Conservation (phyloP, 2,888 invertebrate species). For the Aporophyla lueneburgensis region DNA sequence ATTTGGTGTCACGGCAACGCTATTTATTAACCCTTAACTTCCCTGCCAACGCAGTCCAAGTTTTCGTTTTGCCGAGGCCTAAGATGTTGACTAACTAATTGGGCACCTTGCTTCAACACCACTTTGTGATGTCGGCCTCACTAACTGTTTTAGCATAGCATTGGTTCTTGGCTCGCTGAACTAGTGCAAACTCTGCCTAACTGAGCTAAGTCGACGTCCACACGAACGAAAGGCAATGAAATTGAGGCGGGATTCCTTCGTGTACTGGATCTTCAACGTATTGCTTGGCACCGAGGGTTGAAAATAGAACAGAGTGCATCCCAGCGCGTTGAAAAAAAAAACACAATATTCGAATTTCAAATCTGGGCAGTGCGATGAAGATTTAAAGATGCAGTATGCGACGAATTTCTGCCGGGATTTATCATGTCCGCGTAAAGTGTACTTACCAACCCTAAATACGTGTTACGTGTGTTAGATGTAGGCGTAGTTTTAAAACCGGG, state of each 20-base stretch:
- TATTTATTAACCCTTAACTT: conserved; percentile 50
- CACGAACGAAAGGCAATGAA: too few species aligned
- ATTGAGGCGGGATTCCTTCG: too few species aligned
- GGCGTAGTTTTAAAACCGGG: conserved; percentile 53
- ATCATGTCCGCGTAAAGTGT: too few species aligned
- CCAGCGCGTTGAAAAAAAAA: too few species aligned
- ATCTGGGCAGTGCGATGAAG: too few species aligned
- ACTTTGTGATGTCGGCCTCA: conserved; percentile 38
- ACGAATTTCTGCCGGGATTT: too few species aligned
- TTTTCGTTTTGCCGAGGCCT: conserved; percentile 49
- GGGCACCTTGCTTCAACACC: conserved; percentile 46
- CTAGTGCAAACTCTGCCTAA: conserved; percentile 25
- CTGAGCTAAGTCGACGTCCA: not conserved
- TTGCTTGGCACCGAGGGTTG: too few species aligned
- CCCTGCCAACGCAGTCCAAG: conserved; percentile 22
- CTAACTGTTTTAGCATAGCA: conserved; percentile 52
- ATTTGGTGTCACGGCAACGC: conserved; percentile 47
- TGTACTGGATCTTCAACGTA: too few species aligned
- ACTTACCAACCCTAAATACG: conserved; percentile 7
- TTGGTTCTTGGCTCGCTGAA: conserved; percentile 27
- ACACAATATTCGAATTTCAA: too few species aligned
- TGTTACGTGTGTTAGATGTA: conserved; percentile 29
- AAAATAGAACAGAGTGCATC: too few species aligned
- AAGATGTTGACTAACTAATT: conserved; percentile 54
- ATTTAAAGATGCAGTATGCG: too few species aligned